phyloP scores from a whole-genome alignment of 2,888 invertebrate species.

The Chrysomela aeneicollis region DNA sequence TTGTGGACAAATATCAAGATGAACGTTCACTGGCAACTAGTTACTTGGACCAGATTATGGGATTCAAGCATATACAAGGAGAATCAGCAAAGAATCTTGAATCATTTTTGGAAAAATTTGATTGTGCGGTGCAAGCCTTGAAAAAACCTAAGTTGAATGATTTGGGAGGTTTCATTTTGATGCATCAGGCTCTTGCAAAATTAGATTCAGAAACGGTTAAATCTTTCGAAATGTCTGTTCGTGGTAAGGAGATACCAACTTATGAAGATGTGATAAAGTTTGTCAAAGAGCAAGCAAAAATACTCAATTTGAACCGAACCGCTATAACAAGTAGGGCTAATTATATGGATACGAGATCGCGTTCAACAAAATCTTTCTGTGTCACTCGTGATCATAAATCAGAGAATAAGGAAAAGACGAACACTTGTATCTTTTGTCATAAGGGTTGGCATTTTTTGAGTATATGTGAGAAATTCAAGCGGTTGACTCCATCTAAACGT shows the following conservation, averaged over 20 bases:
- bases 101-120: slow-evolving; percentile 26
- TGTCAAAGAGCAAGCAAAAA: slow-evolving; percentile 15
- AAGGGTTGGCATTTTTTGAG: background rate
- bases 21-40: background rate
- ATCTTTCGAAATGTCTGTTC: slow-evolving; percentile 17
- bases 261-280: slow-evolving; percentile 17
- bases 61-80: slow-evolving; percentile 3
- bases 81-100: slow-evolving; percentile 21
- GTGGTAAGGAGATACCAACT: background rate
- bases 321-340: background rate
- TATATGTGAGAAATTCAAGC: slow-evolving; percentile 1
- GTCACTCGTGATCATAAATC: background rate
- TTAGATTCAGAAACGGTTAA: slow-evolving; percentile 15
- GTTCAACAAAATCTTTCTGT: slow-evolving; percentile 1
- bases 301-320: background rate
- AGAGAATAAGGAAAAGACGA: background rate
- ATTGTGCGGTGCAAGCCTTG: slow-evolving; percentile 14
- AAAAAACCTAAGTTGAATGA: background rate
- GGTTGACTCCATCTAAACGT: background rate
- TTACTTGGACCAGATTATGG: background rate
- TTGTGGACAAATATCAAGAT: background rate
- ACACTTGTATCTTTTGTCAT: background rate
- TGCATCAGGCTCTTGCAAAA: slow-evolving; percentile 16
- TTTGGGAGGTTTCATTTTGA: slow-evolving; percentile 9
- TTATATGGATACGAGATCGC: background rate